phyloP scores from a whole-genome alignment of 2,113 vertebrate species.

The Machaerirhynchus nigripectus region DNA sequence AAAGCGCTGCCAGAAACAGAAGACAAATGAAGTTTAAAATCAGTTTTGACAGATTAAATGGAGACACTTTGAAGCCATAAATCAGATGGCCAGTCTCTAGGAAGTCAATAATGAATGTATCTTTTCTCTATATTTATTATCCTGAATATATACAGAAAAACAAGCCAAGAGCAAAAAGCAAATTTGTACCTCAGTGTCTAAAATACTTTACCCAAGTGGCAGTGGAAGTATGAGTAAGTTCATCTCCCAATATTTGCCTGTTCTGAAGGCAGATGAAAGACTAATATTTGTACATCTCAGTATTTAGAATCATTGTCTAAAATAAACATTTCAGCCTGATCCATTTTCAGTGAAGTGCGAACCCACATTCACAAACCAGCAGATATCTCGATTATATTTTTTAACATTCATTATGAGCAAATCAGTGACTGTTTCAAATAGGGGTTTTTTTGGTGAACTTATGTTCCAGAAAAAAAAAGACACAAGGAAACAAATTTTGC shows the following conservation, averaged over 20 bases:
- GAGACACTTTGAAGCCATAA: slow-evolving; percentile 84
- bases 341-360: accelerated
- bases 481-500: neutral
- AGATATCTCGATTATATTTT: neutral
- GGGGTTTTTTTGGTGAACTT: neutral
- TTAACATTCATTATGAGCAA: neutral
- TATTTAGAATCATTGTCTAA: neutral
- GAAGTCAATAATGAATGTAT: slow-evolving; percentile 80
- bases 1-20: slow-evolving; percentile 83
- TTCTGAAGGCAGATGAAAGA: slow-evolving; percentile 11
- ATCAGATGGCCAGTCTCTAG: slow-evolving; percentile 82
- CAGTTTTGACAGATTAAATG: slow-evolving; percentile 83
- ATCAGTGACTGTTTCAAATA: neutral
- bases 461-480: neutral
- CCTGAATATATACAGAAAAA: slow-evolving; percentile 40
- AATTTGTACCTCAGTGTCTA: neutral
- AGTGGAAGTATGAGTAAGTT: slow-evolving; percentile 2
- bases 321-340: neutral
- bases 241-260: neutral
- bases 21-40: slow-evolving; percentile 90
- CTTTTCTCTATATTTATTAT: slow-evolving; percentile 65
- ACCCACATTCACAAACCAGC: neutral
- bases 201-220: neutral
- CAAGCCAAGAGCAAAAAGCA: neutral
- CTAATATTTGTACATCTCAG: slow-evolving; percentile 10